phyloP scores from a whole-genome alignment of 2,113 vertebrate species.

The Tichodroma muraria region DNA sequence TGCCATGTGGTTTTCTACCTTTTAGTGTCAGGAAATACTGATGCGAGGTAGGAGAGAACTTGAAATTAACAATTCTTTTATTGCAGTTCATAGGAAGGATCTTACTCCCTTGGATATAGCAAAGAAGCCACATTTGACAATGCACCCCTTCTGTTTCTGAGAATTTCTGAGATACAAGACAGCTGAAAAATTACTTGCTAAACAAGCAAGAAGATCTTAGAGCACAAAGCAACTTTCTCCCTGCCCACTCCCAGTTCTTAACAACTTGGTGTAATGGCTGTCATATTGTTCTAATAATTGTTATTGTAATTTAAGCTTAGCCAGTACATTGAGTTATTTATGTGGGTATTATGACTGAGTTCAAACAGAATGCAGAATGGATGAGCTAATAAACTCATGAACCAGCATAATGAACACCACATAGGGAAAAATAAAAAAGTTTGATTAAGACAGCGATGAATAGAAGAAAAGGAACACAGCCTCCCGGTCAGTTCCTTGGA shows the following conservation, averaged over 20 bases:
- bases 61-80: neutral
- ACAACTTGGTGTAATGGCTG: neutral
- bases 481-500: neutral
- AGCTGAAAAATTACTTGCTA: neutral
- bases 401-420: neutral
- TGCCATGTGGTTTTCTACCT: neutral
- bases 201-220: neutral
- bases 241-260: neutral
- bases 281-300: neutral
- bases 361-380: neutral
- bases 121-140: neutral
- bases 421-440: neutral
- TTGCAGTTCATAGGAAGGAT: neutral
- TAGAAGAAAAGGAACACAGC: neutral
- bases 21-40: neutral
- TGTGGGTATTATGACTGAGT: neutral
- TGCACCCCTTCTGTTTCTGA: neutral
- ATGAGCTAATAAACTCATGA: neutral
- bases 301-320: neutral
- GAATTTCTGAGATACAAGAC: neutral
- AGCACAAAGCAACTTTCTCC: neutral
- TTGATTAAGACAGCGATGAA: neutral
- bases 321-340: neutral
- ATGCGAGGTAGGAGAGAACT: accelerated
- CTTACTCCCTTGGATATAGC: neutral